Evolutionary conservation across 2,113 vertebrate genomes (phyloP).

Genomic region (Boleophthalmus pectinirostris): DNA sequence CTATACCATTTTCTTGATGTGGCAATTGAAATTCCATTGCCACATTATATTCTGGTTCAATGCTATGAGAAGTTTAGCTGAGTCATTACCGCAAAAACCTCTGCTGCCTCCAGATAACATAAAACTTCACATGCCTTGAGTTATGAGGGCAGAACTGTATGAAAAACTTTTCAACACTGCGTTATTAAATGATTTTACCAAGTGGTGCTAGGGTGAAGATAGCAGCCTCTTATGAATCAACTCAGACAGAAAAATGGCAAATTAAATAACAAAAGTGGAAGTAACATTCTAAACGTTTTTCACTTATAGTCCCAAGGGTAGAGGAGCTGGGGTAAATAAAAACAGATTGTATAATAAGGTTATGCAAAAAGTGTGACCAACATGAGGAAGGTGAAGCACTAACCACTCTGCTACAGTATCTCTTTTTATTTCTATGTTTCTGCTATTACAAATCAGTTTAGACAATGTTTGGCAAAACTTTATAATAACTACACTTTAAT

Average conservation of each 20-base stretch:
- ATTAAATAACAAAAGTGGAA: conserved; percentile 27
- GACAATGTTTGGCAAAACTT: too few species aligned
- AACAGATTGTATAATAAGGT: background rate
- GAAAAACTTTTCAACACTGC: conserved; percentile 19
- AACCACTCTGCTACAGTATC: too few species aligned
- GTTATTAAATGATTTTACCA: conserved; percentile 24
- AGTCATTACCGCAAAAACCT: conserved; percentile 31
- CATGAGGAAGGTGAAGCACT: background rate
- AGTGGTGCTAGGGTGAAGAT: conserved; percentile 6
- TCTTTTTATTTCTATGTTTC: too few species aligned
- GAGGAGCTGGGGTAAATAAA: background rate
- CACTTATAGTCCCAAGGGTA: background rate
- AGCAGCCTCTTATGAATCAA: conserved; percentile 27
- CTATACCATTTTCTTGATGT: background rate
- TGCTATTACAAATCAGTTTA: too few species aligned
- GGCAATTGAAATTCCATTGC: background rate
- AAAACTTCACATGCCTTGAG: background rate
- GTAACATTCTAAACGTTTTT: conserved; percentile 17
- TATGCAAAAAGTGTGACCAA: background rate
- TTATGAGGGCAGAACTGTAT: conserved; percentile 25
- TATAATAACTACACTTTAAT: too few species aligned
- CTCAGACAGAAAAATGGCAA: conserved; percentile 27
- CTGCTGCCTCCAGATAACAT: conserved; percentile 54
- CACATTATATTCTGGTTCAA: background rate
- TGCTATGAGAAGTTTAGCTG: background rate